phyloP scores from a whole-genome alignment of 2,113 vertebrate species.

The Cebus imitator region DNA sequence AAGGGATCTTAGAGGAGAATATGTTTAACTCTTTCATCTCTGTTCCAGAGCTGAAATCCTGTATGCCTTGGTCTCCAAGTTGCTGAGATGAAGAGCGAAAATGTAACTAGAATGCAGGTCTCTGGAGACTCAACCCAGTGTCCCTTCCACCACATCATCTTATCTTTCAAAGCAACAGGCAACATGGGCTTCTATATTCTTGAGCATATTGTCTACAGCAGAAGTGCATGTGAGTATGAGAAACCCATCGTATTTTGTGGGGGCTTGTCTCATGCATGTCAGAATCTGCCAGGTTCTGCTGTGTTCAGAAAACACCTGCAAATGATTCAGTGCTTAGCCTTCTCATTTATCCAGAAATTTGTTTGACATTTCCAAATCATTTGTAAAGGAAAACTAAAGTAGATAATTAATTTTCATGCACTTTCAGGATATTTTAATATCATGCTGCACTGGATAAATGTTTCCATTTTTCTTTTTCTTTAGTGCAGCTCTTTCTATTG shows the following conservation, averaged over 20 bases:
- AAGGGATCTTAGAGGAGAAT: not conserved
- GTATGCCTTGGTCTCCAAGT: not conserved
- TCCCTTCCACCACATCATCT: not conserved
- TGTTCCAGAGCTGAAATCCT: not conserved
- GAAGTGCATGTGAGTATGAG: not conserved
- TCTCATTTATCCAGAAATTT: slow-evolving; percentile 48
- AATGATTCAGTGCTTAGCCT: slow-evolving; percentile 16
- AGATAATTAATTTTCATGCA: slow-evolving; percentile 50
- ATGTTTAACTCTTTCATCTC: not conserved
- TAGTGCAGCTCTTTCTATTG: slow-evolving; percentile 22
- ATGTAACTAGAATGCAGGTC: not conserved
- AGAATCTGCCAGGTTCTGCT: not conserved
- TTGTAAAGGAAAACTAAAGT: slow-evolving; percentile 67
- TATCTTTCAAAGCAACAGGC: not conserved
- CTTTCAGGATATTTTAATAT: slow-evolving; percentile 68
- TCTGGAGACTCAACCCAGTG: not conserved
- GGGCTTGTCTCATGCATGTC: not conserved
- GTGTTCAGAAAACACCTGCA: slow-evolving; percentile 3
- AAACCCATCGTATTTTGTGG: not conserved
- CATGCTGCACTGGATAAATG: slow-evolving; percentile 62
- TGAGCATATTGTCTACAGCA: not conserved
- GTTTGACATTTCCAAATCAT: slow-evolving; percentile 69
- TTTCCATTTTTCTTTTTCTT: slow-evolving; percentile 49
- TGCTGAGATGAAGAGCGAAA: not conserved
- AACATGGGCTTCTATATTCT: not conserved